These are phyloP conservation scores for Sardina pilchardus DNA, from an alignment of 2,113 vertebrate genomes.

Conservation along the genomic window DNA sequence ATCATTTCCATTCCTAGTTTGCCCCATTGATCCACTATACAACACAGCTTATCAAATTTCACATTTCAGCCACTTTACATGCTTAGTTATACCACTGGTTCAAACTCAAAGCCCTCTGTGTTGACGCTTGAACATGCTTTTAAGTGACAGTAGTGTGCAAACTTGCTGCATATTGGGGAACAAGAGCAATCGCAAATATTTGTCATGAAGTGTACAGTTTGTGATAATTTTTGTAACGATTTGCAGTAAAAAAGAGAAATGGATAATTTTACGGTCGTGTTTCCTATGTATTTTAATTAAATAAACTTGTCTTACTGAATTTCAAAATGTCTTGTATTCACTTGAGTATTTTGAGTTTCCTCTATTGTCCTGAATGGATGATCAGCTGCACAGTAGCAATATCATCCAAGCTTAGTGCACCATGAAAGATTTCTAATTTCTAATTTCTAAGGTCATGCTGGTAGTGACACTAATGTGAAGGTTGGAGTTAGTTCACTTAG, in stretches of 20 bases:
- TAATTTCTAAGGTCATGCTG: no score
- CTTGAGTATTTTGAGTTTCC: neutral
- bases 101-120: neutral
- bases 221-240: constrained; percentile 96
- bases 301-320: constrained; percentile 55
- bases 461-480: no score
- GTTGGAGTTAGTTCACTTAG: no score
- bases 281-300: constrained; percentile 97
- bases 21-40: neutral
- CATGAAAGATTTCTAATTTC: no score
- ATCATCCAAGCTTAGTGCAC: no score
- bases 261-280: constrained; percentile 84
- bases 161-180: constrained; percentile 71
- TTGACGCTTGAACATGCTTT: neutral
- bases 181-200: constrained; percentile 76
- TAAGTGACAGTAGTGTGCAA: neutral
- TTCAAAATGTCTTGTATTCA: neutral
- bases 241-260: constrained; percentile 78
- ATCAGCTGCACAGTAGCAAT: no score
- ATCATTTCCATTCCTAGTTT: no score
- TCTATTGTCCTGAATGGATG: no score
- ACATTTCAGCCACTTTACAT: neutral
- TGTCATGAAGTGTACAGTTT: constrained; percentile 92
- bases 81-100: neutral
- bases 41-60: neutral